These are phyloP conservation scores for Caracal caracal DNA, from an alignment of 2,113 vertebrate genomes.

Conservation along the genomic window DNA sequence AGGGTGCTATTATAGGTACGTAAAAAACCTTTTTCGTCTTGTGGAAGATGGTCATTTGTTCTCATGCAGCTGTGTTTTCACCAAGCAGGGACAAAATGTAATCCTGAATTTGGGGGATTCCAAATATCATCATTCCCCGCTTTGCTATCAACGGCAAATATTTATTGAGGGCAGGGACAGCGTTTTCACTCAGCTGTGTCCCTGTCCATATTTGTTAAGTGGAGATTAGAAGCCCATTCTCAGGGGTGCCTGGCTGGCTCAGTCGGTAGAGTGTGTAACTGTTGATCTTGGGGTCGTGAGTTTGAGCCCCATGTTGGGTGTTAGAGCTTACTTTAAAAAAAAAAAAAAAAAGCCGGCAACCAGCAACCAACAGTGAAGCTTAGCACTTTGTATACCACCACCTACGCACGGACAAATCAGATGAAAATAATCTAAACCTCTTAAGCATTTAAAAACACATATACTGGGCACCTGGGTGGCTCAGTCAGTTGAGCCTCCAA, in stretches of 20 bases:
- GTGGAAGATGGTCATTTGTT: constrained; percentile 7
- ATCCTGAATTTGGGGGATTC: neutral
- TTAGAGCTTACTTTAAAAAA: neutral
- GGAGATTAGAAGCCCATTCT: neutral
- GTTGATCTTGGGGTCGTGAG: neutral
- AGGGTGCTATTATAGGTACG: neutral
- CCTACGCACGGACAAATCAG: neutral
- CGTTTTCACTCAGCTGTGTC: neutral
- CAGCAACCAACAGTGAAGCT: neutral
- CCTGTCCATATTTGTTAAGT: neutral
- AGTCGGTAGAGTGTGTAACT: neutral
- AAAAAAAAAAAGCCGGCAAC: neutral
- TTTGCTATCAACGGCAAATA: neutral
- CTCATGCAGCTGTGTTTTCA: neutral
- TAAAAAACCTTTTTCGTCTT: neutral
- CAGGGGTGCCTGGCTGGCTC: neutral
- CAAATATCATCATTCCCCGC: neutral
- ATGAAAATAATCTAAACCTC: neutral
- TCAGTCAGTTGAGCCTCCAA: too few species aligned
- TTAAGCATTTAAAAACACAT: neutral
- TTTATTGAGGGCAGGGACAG: neutral
- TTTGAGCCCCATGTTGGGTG: neutral
- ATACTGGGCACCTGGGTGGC: too few species aligned
- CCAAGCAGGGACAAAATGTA: neutral
- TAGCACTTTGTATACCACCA: neutral